These are phyloP conservation scores for Zapus hudsonius DNA, from an alignment of 2,113 vertebrate species.

Conservation along the genomic window DNA sequence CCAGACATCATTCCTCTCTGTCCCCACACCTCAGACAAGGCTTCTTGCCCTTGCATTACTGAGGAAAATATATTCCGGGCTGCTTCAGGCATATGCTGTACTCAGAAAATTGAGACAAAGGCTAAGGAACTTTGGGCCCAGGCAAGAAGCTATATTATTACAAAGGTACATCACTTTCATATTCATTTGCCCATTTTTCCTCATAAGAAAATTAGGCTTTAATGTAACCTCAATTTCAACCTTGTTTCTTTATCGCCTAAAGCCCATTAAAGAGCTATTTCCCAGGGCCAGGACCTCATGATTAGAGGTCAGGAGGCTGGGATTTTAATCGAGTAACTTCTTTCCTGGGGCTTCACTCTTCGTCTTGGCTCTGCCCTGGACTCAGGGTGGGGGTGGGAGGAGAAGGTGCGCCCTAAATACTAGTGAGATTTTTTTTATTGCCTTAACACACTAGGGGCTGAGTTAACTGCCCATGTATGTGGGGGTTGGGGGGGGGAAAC, in stretches of 20 bases:
- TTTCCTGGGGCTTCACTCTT: slow-evolving; percentile 47
- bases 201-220: slow-evolving; percentile 78
- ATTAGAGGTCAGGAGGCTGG: slow-evolving; percentile 73
- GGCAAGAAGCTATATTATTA: slow-evolving; percentile 64
- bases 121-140: slow-evolving; percentile 34
- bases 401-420: background rate
- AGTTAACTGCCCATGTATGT: background rate
- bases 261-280: slow-evolving; percentile 79
- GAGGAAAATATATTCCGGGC: background rate
- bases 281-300: slow-evolving; percentile 73
- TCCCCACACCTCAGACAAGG: background rate
- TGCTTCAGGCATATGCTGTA: slow-evolving; percentile 48
- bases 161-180: slow-evolving; percentile 71
- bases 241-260: slow-evolving; percentile 74
- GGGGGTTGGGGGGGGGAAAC: background rate
- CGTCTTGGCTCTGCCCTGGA: slow-evolving; percentile 2
- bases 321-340: slow-evolving; percentile 72
- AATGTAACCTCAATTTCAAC: slow-evolving; percentile 81
- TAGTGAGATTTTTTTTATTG: slow-evolving; percentile 10
- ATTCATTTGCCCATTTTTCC: slow-evolving; percentile 75
- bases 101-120: slow-evolving; percentile 71
- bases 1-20: background rate
- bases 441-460: background rate
- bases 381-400: background rate
- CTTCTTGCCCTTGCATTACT: background rate